phyloP scores from a whole-genome alignment of 2,797 vertebrate species.

The Trematomus bernacchii region DNA sequence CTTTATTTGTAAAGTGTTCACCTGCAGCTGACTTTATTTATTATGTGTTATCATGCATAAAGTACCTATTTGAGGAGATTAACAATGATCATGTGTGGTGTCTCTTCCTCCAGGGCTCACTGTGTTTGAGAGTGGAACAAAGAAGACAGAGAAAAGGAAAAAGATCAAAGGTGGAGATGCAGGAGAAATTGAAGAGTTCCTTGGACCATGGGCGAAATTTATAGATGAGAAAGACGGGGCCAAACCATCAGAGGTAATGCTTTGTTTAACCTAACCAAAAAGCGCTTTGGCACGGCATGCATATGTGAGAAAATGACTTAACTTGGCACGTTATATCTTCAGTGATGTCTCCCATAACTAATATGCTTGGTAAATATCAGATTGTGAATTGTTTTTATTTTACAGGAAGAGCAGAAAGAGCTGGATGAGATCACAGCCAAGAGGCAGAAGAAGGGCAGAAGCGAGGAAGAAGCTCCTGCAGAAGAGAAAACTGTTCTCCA shows the following conservation, averaged over 20 bases:
- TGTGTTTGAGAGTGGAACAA: slow-evolving; percentile 95
- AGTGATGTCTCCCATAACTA: not conserved
- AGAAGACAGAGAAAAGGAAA: slow-evolving; percentile 94
- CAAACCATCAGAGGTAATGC: slow-evolving; percentile 94
- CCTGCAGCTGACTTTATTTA: not conserved
- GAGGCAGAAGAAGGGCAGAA: slow-evolving; percentile 96
- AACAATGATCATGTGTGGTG: not conserved
- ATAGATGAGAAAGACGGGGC: slow-evolving; percentile 95
- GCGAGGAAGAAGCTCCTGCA: slow-evolving; percentile 95
- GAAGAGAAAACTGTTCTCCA: slow-evolving; percentile 98
- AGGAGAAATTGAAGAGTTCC: slow-evolving; percentile 93
- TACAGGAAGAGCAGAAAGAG: slow-evolving; percentile 96
- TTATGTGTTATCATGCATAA: not conserved
- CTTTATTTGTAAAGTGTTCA: not conserved
- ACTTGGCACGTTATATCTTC: not conserved
- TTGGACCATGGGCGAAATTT: slow-evolving; percentile 98
- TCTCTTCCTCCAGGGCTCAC: slow-evolving; percentile 88
- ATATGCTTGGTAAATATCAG: slow-evolving; percentile 8
- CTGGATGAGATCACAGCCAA: slow-evolving; percentile 98
- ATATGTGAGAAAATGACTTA: not conserved
- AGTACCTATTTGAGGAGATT: not conserved
- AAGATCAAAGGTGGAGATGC: slow-evolving; percentile 97
- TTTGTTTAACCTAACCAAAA: not conserved
- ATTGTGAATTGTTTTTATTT: slow-evolving; percentile 34
- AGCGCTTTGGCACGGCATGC: not conserved